Base-by-base conservation (phyloP, 1,140 invertebrate species). In the Drosophila gunungcola region DNA sequence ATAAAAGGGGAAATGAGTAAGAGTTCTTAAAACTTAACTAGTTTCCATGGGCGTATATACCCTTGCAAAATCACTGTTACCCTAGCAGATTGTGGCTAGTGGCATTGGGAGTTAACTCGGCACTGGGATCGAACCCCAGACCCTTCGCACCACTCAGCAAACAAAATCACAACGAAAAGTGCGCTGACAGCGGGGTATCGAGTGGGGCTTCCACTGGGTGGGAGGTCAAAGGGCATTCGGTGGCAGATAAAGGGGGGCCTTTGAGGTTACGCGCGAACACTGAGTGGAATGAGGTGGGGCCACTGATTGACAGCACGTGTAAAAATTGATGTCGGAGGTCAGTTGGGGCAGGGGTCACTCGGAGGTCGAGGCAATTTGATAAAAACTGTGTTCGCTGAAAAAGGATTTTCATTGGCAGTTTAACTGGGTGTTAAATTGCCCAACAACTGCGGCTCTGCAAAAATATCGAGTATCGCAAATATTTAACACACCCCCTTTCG, bases 241-340 rank as follows among this genome's bases (percentile, higher is more conserved):
- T 13, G 42, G 46, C 0, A 4, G 6, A 12, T 27, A 36, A 2
- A 12, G 25, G 16, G 34, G 34, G 49, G 49, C 21, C 6, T 32
- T 62, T 83, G 60, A 79, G 80, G 69, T 72, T 72, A 63, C 41
- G 43, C 55, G 39, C 60, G 43, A 46, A 53, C 25, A 41, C 52
- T 10, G 75, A 78, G 38, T 29, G 64, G 25, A 21, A 61, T 25
- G 42, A 42, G 45, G 63, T 36, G 49, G 45, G 10, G 25, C 45
- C n/a, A 49, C 69, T 76, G 82, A 88, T 88, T 69, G 82, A 81
- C 67, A 80, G 13, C 36, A 38, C 45, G 32, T 48, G 52, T 65
- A 79, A 52, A 86, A 81, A 86, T 81, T 73, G 62, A 73, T 88
- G 79, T 53, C 38, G 13, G 56, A 25, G 27, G 29, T 38, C 48